Conservation (phyloP, 1,140 invertebrate species). For the Anoplophora glabripennis region DNA sequence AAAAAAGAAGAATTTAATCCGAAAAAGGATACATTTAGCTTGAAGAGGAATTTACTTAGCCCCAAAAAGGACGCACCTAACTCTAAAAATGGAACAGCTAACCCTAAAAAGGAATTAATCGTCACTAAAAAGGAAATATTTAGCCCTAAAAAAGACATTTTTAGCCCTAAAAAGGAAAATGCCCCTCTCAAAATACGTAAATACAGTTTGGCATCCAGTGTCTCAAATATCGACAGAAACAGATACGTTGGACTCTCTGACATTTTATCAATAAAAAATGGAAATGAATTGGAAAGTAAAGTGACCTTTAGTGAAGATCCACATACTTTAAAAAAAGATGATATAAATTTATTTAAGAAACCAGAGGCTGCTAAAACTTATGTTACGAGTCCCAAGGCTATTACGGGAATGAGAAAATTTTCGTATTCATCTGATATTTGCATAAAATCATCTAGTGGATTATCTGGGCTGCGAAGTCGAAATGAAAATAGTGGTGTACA, state of each 20-base stretch:
- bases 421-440: slow-evolving; percentile 14
- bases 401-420: slow-evolving; percentile 41
- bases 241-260: slow-evolving; percentile 21
- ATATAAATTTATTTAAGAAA: slow-evolving; percentile 15
- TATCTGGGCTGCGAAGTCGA: background rate
- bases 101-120: too few relatives aligned
- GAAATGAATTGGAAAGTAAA: slow-evolving; percentile 22
- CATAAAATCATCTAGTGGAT: background rate
- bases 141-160: background rate
- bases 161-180: background rate
- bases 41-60: too few relatives aligned
- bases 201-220: background rate
- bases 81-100: too few relatives aligned
- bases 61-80: too few relatives aligned
- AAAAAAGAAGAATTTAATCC: too few relatives aligned
- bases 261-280: slow-evolving; percentile 12
- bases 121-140: background rate
- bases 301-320: slow-evolving; percentile 27
- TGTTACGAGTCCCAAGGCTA: background rate
- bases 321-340: background rate
- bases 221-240: slow-evolving; percentile 1
- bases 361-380: background rate
- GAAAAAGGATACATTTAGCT: too few relatives aligned
- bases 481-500: slow-evolving; percentile 1
- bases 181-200: background rate